phyloP scores from a whole-genome alignment of 2,888 invertebrate genomes.

The Watsonalla cultraria region DNA sequence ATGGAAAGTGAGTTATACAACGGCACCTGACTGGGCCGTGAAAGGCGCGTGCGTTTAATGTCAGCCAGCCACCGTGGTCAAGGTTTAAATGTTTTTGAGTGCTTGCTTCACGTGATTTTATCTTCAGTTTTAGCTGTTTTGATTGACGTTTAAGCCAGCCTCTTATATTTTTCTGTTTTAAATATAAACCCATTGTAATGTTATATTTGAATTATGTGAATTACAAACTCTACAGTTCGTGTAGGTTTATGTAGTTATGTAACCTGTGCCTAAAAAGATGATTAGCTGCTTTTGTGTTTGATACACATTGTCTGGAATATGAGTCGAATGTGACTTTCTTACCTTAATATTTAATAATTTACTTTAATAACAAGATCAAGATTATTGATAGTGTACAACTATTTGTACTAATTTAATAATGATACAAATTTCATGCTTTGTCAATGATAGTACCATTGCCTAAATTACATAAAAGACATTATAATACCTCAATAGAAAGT shows the following conservation, averaged over 20 bases:
- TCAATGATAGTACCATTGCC: slow-evolving; percentile 11
- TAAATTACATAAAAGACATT: slow-evolving; percentile 20
- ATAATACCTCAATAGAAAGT: slow-evolving; percentile 43
- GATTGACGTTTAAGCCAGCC: slow-evolving; percentile 27
- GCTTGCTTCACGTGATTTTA: slow-evolving; percentile 57
- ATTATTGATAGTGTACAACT: too few relatives aligned
- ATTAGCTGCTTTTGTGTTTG: too few relatives aligned
- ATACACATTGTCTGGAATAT: too few relatives aligned
- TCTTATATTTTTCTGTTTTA: neutral
- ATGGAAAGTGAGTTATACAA: slow-evolving; percentile 77
- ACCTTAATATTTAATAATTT: too few relatives aligned
- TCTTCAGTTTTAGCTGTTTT: slow-evolving; percentile 37
- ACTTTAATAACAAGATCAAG: too few relatives aligned
- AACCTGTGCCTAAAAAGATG: too few relatives aligned
- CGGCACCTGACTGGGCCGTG: slow-evolving; percentile 69
- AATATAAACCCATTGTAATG: neutral
- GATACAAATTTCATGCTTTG: neutral
- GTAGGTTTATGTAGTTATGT: too few relatives aligned
- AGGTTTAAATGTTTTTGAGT: slow-evolving; percentile 64
- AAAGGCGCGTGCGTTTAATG: slow-evolving; percentile 69
- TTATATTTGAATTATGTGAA: neutral
- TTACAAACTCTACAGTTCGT: too few relatives aligned
- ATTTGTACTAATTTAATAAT: too few relatives aligned
- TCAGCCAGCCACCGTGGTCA: slow-evolving; percentile 69
- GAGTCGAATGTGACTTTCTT: too few relatives aligned